phyloP scores from a whole-genome alignment of 35 echinoderm and acorn worm genomes.

The Holothuria glaberrima region DNA sequence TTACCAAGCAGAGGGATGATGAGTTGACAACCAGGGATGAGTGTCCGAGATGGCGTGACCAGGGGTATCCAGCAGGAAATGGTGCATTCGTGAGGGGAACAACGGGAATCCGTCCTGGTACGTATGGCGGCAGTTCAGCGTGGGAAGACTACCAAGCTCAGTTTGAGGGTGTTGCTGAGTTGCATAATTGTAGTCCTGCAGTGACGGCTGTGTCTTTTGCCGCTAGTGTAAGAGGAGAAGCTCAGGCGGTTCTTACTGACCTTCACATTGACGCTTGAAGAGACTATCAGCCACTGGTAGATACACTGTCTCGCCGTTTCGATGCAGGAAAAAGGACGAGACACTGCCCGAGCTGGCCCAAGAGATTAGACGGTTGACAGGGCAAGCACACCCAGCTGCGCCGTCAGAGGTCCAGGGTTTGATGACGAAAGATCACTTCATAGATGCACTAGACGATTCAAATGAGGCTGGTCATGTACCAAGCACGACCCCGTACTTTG shows the following conservation, averaged over 20 bases:
- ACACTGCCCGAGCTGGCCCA: too few relatives aligned
- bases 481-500: constrained; percentile 43
- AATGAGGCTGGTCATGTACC: constrained; percentile 18
- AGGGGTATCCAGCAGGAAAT: neutral
- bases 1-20: too few relatives aligned
- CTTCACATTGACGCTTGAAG: neutral
- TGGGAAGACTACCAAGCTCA: constrained; percentile 15
- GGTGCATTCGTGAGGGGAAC: constrained; percentile 9
- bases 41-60: too few relatives aligned
- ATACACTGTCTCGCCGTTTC: too few relatives aligned
- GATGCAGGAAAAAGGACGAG: too few relatives aligned
- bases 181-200: neutral
- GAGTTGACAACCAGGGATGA: too few relatives aligned
- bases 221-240: neutral
- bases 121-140: neutral
- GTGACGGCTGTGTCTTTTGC: neutral
- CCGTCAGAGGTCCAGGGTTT: too few relatives aligned
- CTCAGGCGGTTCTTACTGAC: neutral
- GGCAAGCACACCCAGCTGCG: too few relatives aligned
- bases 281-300: neutral
- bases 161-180: constrained; percentile 4
- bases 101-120: neutral
- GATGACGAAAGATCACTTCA: too few relatives aligned
- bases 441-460: constrained; percentile 36
- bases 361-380: too few relatives aligned